These are phyloP conservation scores for Pelecanus crispus DNA, from an alignment of 2,113 vertebrate genomes.

Conservation along the genomic window DNA sequence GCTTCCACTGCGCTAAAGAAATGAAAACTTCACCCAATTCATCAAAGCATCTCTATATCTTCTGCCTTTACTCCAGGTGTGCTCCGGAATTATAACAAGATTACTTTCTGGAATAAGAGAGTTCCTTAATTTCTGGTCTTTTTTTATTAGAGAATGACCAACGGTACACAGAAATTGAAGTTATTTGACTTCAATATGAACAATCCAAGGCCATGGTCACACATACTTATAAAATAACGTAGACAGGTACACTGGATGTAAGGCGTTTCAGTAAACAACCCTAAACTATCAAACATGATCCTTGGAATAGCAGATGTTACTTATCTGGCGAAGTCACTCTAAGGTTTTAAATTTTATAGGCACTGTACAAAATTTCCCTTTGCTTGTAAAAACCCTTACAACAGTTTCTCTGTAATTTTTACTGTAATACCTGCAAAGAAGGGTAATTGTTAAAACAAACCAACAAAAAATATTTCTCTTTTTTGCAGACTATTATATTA, in stretches of 20 bases:
- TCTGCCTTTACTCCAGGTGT: neutral
- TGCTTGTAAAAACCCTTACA: neutral
- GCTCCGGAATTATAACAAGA: neutral
- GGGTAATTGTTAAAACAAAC: neutral
- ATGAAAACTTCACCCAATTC: neutral
- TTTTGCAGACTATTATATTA: neutral
- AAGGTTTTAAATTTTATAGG: neutral
- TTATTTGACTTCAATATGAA: neutral
- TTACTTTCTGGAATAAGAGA: neutral
- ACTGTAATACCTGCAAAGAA: neutral
- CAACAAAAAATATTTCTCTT: accelerated
- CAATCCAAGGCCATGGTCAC: neutral
- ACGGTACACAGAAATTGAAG: neutral
- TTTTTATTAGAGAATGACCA: neutral
- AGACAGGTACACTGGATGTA: neutral
- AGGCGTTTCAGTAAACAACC: neutral
- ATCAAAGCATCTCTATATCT: neutral
- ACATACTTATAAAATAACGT: neutral
- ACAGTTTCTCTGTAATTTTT: neutral
- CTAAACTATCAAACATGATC: neutral
- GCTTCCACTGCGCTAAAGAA: neutral
- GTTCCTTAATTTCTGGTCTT: neutral
- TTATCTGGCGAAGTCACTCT: neutral
- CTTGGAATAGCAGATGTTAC: neutral
- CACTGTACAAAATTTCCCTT: neutral